phyloP scores from a whole-genome alignment of 2,888 invertebrate genomes.

The Augochlorella aurata region DNA sequence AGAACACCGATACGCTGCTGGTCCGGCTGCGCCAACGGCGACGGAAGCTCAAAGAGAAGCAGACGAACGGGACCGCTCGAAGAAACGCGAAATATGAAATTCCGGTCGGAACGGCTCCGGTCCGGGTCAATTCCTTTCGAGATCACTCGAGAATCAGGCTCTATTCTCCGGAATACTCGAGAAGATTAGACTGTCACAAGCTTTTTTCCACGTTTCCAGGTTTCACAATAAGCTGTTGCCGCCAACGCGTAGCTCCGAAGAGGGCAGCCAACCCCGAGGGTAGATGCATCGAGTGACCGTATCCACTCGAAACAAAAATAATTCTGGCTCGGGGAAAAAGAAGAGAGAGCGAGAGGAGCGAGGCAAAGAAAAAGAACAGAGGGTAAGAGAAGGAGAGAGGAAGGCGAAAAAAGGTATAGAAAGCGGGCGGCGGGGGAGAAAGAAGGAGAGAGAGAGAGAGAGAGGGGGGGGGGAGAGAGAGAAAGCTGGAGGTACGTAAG shows the following conservation, averaged over 20 bases:
- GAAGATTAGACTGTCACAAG: conserved; percentile 80
- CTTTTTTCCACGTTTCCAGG: conserved; percentile 78
- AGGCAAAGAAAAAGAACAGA: conserved; percentile 21
- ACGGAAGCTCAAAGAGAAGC: conserved; percentile 50
- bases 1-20: conserved; percentile 10
- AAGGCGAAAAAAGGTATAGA: conserved; percentile 11
- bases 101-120: conserved; percentile 34
- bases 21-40: conserved; percentile 5
- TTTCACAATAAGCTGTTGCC: conserved; percentile 73
- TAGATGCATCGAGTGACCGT: conserved; percentile 79
- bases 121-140: conserved; percentile 71
- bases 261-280: conserved; percentile 58
- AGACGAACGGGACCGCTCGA: not conserved
- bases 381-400: not conserved
- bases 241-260: conserved; percentile 60
- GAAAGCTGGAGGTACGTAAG: conserved; percentile 71
- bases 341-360: conserved; percentile 25
- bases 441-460: conserved; percentile 18
- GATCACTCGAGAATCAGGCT: conserved; percentile 76
- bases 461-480: conserved; percentile 16
- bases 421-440: conserved; percentile 26
- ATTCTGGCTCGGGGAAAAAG: conserved; percentile 74
- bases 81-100: conserved; percentile 61
- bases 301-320: conserved; percentile 82
- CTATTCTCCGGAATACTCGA: conserved; percentile 79